Percentiles rank a stretch among this genome's conserved stretches.
phyloP scores from a whole-genome alignment of 2,888 invertebrate species.

The Suillia variegata region DNA sequence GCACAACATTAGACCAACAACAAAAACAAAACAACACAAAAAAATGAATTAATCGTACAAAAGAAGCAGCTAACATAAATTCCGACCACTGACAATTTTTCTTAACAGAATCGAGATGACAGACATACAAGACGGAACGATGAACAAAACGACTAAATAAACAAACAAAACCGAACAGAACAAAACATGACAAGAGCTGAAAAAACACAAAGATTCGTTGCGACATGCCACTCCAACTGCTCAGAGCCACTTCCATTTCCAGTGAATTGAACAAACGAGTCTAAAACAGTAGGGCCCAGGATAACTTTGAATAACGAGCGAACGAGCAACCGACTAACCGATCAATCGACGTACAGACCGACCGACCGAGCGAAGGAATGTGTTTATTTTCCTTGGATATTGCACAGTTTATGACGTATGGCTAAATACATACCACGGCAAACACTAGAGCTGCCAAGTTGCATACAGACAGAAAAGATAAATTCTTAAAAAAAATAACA shows the following conservation, averaged over 20 bases:
- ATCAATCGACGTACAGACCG: too few species aligned
- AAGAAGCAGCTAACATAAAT: not conserved
- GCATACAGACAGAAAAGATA: not conserved
- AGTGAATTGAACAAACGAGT: not conserved
- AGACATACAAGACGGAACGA: slow-evolving; percentile 1
- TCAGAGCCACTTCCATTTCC: not conserved
- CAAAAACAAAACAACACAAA: not conserved
- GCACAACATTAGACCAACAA: not conserved
- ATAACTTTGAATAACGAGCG: not conserved
- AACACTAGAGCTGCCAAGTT: not conserved
- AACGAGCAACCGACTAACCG: too few species aligned
- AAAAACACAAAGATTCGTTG: not conserved
- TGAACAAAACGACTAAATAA: not conserved
- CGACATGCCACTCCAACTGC: not conserved
- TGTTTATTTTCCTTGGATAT: not conserved
- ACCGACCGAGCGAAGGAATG: not conserved
- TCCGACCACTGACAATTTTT: not conserved
- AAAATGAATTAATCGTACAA: not conserved
- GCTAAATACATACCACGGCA: not conserved
- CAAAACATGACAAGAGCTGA: not conserved
- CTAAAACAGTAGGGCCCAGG: not conserved
- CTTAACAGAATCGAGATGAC: not conserved
- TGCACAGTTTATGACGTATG: not conserved
- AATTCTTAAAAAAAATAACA: too few species aligned
- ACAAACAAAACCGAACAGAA: slow-evolving; percentile 4